Conservation (phyloP, 2,888 invertebrate species). For the Mythimna impura region DNA sequence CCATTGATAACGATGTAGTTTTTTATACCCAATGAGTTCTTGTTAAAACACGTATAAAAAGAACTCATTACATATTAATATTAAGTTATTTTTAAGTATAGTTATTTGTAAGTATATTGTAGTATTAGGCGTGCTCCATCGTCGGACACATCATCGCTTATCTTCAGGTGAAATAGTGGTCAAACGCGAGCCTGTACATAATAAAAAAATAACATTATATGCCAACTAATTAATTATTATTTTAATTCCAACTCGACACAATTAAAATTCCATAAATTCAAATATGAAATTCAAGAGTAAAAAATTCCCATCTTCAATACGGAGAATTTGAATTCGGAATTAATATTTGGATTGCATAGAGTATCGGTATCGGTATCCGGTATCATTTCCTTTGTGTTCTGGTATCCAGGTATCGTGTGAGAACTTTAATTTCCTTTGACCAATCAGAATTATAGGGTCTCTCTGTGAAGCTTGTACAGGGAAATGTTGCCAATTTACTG, state of each 20-base stretch:
- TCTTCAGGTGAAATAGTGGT: too few species aligned
- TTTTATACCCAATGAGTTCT: too few species aligned
- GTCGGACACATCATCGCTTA: too few species aligned
- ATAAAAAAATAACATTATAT: neutral
- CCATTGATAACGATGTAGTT: too few species aligned
- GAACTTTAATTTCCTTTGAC: slow-evolving; percentile 78
- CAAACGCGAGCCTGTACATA: too few species aligned
- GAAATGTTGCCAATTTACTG: slow-evolving; percentile 29
- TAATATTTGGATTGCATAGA: slow-evolving; percentile 75
- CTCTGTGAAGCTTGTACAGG: slow-evolving; percentile 26
- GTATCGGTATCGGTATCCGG: slow-evolving; percentile 66
- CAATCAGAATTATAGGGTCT: slow-evolving; percentile 73
- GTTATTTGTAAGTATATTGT: too few species aligned
- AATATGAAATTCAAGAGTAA: slow-evolving; percentile 53
- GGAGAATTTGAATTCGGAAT: slow-evolving; percentile 78
- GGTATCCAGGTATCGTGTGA: slow-evolving; percentile 58
- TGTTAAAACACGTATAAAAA: too few species aligned
- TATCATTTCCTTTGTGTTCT: slow-evolving; percentile 72
- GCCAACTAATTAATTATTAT: neutral
- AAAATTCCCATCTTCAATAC: slow-evolving; percentile 64
- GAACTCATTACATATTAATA: too few species aligned
- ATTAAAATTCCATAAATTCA: slow-evolving; percentile 6
- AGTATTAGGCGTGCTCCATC: too few species aligned
- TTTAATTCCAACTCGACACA: neutral
- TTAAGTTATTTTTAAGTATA: too few species aligned